Evolutionary conservation across 2,797 vertebrate genomes (phyloP).

Genomic region (Manis pentadactyla): DNA sequence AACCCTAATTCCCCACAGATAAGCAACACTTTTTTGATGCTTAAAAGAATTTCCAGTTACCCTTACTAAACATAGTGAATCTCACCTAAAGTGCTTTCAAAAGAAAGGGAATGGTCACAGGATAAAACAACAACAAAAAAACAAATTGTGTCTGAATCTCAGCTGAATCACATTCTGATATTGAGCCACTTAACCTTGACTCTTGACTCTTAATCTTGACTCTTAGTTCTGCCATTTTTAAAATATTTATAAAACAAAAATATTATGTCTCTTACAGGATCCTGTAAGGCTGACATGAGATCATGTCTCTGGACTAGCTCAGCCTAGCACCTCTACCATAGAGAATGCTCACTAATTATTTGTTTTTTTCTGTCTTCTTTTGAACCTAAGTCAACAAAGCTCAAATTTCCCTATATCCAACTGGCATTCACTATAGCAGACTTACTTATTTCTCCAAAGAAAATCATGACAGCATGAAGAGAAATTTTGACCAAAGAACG

Average conservation of each 20-base stretch:
- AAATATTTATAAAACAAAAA: conserved; percentile 14
- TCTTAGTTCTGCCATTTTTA: background rate
- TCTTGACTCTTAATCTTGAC: background rate
- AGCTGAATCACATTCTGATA: background rate
- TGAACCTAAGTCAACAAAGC: background rate
- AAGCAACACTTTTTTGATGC: background rate
- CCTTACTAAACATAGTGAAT: background rate
- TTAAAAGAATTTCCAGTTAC: background rate
- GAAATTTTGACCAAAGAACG: conserved; percentile 1
- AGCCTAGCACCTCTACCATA: background rate
- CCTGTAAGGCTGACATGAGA: background rate
- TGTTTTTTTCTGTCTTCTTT: background rate
- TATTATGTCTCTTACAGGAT: background rate
- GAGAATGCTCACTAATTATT: background rate
- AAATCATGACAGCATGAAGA: background rate
- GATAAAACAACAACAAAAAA: background rate
- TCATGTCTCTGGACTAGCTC: background rate
- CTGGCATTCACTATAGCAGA: background rate
- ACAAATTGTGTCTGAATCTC: background rate
- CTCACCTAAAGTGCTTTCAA: background rate
- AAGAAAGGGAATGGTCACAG: background rate
- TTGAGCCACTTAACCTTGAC: background rate
- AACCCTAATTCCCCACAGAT: too few species aligned
- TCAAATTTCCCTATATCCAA: background rate
- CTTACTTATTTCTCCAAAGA: background rate